phyloP scores from a whole-genome alignment of 2,797 vertebrate genomes.

The Falco rusticolus region DNA sequence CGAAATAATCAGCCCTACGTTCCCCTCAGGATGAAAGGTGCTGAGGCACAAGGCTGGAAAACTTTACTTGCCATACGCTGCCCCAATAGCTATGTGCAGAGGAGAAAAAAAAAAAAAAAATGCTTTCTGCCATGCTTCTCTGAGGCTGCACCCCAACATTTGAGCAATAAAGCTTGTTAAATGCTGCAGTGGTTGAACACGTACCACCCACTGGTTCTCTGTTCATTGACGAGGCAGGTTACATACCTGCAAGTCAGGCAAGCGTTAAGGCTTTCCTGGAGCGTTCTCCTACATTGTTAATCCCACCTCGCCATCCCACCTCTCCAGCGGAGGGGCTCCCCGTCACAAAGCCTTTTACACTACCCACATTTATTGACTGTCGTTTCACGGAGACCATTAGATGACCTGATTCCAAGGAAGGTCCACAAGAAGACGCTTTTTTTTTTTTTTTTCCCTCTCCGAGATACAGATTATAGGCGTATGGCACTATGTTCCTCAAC shows the following conservation, averaged over 20 bases:
- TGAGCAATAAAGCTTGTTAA: neutral
- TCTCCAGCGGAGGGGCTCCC: neutral
- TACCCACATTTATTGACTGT: fast-evolving
- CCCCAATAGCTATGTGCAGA: neutral
- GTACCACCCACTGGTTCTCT: neutral
- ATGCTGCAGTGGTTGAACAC: neutral
- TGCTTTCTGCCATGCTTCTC: neutral
- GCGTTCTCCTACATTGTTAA: neutral
- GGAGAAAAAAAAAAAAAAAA: neutral
- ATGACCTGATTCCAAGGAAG: neutral
- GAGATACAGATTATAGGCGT: neutral
- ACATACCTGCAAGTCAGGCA: neutral
- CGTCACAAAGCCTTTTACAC: neutral
- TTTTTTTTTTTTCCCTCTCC: neutral
- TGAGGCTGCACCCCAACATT: neutral
- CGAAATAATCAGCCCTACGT: neutral
- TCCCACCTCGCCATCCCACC: neutral
- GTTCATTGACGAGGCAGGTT: neutral
- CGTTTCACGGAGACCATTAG: neutral
- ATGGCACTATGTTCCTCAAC: neutral
- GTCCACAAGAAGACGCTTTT: neutral
- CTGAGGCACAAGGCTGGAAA: neutral
- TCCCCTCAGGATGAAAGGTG: neutral
- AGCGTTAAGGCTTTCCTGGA: neutral
- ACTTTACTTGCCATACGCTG: fast-evolving